Evolutionary conservation across 2,888 invertebrate species (phyloP), one percentile per base, ranked within the genome.

Genomic region (Azorinus chamasolen): DNA sequence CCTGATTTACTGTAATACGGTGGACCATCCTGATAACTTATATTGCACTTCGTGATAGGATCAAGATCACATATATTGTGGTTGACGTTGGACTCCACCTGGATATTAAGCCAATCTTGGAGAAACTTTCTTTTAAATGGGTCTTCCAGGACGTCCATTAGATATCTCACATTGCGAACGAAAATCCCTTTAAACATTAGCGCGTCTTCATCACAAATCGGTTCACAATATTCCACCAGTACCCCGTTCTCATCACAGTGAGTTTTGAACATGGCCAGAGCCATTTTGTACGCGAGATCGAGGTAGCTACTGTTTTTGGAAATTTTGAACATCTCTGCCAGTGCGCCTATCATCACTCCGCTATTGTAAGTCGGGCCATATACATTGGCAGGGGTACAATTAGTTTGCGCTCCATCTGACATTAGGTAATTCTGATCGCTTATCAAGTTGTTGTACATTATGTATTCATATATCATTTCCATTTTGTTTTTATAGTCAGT

Each of bases 141-240:
- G 32, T 85, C 79, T 12, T 51, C 32, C 1, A 86, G 24, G 6
- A 61, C 83, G 55, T 85, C 83, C 68, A 85, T 79, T 12, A 87
- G 53, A 50, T 85, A 83, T 37, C 86, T 63, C 10, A 86, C 39
- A 58, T 84, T 76, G 12, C 87, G 65, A 0, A 71, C 79, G 63
- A 87, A 86, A 24, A 87, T 83, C 0, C 86, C 86, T 68, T 88
- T 88, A 27, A 83, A 88, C 74, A 85, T 85, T 20, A 77, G 66
- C 0, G 74, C 75, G 22, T 87, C 87, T 8, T 86, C 82, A 45
- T 83, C 74, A 55, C 85, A 84, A 12, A 59, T 62, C 12, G 84
- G 84, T 12, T 80, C 83, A 51, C 87, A 88, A 18, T 53, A 77
- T 69, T 86, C 87, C 1, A 75, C 72, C 2, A 88, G 69, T 10